Conservation (phyloP, 35 echinoderm and acorn worm species). For the Stichopus chloronotus region DNA sequence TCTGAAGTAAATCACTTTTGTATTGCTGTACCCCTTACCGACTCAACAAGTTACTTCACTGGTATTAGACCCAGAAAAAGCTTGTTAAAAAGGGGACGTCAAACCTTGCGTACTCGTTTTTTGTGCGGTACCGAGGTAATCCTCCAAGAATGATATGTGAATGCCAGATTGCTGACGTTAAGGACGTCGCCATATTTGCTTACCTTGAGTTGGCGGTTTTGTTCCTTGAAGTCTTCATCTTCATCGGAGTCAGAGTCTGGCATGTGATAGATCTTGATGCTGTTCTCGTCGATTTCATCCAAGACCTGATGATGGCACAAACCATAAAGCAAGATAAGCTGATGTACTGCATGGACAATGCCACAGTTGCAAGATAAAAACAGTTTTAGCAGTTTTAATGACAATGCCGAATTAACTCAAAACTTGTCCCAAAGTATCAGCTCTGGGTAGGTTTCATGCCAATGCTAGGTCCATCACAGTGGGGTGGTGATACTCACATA, state of each 20-base stretch:
- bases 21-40: not conserved
- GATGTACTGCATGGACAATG: not conserved
- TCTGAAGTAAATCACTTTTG: not conserved
- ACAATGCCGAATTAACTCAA: too few species aligned
- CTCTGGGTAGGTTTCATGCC: too few species aligned
- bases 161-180: too few species aligned
- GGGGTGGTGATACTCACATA: too few species aligned
- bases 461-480: too few species aligned
- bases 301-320: conserved; percentile 64
- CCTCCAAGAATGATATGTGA: too few species aligned
- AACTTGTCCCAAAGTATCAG: too few species aligned
- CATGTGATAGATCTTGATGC: conserved; percentile 96
- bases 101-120: too few species aligned
- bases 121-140: too few species aligned
- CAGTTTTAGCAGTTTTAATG: not conserved
- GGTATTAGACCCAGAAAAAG: not conserved
- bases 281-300: conserved; percentile 89
- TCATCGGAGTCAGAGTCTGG: conserved; percentile 99
- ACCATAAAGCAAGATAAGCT: not conserved
- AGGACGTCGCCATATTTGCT: not conserved
- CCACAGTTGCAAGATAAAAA: not conserved
- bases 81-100: not conserved
- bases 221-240: conserved; percentile 99
- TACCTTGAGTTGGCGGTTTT: conserved; percentile 97
- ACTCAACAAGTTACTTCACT: not conserved